These are phyloP conservation scores for Cetonia aurata DNA, from an alignment of 2,888 invertebrate species.

Conservation along the genomic window DNA sequence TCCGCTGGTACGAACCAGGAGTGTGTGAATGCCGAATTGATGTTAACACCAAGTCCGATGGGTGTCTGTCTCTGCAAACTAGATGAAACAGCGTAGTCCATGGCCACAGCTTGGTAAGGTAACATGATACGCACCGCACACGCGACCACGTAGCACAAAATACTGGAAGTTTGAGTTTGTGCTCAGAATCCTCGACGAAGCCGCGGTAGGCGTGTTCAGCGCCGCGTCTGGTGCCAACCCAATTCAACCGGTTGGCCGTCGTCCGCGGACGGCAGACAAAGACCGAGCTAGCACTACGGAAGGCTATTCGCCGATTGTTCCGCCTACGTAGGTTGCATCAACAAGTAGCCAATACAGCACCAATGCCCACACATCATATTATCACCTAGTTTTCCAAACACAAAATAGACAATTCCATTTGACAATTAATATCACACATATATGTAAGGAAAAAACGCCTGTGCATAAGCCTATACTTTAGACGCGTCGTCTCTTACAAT, in stretches of 20 bases:
- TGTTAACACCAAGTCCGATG: slow-evolving; percentile 70
- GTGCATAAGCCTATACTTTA: slow-evolving; percentile 6
- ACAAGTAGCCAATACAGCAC: slow-evolving; percentile 68
- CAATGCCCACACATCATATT: slow-evolving; percentile 57
- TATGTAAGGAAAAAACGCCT: slow-evolving; percentile 17
- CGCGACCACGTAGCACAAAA: slow-evolving; percentile 51
- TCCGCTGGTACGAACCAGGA: slow-evolving; percentile 96
- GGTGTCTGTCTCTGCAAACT: slow-evolving; percentile 62
- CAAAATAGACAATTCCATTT: slow-evolving; percentile 39
- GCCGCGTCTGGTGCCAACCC: slow-evolving; percentile 48
- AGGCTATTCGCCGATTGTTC: slow-evolving; percentile 61
- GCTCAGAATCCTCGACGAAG: slow-evolving; percentile 37
- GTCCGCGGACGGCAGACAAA: slow-evolving; percentile 59
- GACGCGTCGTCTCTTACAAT: neutral
- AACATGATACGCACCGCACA: slow-evolving; percentile 71
- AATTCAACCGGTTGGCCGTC: slow-evolving; percentile 64
- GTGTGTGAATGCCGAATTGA: slow-evolving; percentile 88
- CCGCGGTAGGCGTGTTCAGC: slow-evolving; percentile 25
- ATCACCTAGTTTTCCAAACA: slow-evolving; percentile 55
- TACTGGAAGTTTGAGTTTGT: slow-evolving; percentile 46
- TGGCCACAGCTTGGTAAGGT: slow-evolving; percentile 90
- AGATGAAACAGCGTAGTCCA: slow-evolving; percentile 81
- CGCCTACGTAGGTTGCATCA: slow-evolving; percentile 64
- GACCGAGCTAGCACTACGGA: slow-evolving; percentile 59
- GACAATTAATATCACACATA: slow-evolving; percentile 32